These are phyloP conservation scores for Serranus cabrilla DNA, from an alignment of 2,797 vertebrate species.

Conservation along the genomic window DNA sequence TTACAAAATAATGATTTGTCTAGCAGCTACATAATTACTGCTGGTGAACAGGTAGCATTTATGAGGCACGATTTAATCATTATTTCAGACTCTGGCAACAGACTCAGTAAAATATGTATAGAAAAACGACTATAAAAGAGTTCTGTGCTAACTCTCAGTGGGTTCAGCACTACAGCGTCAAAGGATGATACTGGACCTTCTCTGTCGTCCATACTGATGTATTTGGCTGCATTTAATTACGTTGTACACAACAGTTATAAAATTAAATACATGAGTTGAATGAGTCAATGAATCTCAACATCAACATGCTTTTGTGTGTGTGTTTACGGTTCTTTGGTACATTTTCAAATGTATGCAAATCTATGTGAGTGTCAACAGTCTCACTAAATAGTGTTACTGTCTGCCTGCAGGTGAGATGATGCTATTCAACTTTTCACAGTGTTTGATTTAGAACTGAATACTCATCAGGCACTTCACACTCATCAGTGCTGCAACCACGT, in stretches of 20 bases:
- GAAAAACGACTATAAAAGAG: no score
- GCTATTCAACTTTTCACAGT: background rate
- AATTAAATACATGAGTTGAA: background rate
- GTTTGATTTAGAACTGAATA: slow-evolving; percentile 14
- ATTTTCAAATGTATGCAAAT: background rate
- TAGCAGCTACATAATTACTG: no score
- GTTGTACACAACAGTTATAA: background rate
- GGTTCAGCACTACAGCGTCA: no score
- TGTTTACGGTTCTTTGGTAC: background rate
- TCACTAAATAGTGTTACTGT: background rate
- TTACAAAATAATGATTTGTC: no score
- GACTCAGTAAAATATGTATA: no score
- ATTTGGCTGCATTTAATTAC: background rate
- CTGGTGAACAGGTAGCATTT: no score
- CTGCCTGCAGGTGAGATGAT: background rate
- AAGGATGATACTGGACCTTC: background rate
- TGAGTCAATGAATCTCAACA: background rate
- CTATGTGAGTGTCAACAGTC: background rate
- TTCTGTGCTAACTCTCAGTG: no score
- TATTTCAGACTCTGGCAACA: no score
- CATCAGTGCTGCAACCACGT: slow-evolving; percentile 26
- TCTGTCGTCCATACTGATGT: background rate
- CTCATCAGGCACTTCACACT: background rate
- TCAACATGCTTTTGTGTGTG: background rate
- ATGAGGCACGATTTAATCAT: no score